Evolutionary conservation across 2,797 vertebrate genomes (phyloP), one percentile per base, ranked within the genome.

Genomic region (Iguana delicatissima): DNA sequence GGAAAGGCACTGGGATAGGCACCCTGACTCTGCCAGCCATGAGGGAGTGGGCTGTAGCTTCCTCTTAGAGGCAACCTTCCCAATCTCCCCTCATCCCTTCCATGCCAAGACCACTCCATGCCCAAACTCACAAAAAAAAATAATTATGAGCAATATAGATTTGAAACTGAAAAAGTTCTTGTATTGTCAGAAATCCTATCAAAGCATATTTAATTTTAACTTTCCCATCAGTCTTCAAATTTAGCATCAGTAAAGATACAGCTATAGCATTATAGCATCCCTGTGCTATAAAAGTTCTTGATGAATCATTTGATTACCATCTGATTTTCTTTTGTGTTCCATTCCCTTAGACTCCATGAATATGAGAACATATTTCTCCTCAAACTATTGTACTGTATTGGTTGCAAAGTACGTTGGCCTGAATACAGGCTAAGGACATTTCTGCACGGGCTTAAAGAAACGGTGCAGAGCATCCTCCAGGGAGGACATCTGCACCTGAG

Each of bases 301-400:
- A n/a, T 93, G 88, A 95, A 87, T 95, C 92, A 92, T 0, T 0
- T 92, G 92, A 93, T 93, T 82, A 46, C 83, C 80, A 90, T 92
- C 83, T 91, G 94, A 92, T 87, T 94, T 82, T 42, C 81, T 85
- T 92, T 52, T 85, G 62, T 42, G 8, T 74, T 38, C 64, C 67
- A 46, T 10, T 6, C 18, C 1, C 1, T 35, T 22, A 4, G 20
- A 12, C 82, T 85, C 86, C 73, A 89, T 13, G 20, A 86, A 57
- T 29, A 57, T 24, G 5, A 86, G 24, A 64, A 42, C 10, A 83
- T 42, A 67, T 84, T 86, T 77, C 72, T 73, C 46, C 38, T 85
- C 50, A 73, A 35, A 35, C 32, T 12, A 76, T 26, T 67, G 18
- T 32, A 22, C 26, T 64, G 26, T 26, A 59, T 83, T 85, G 57